Conservation (phyloP, 2,113 vertebrate genomes). For the zebrafish (Danio rerio) region GRCz12tu NC_133190.1:38070001-38070500, state of each 20-base stretch:
- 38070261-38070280: constrained; percentile 41
- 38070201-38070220: constrained; percentile 15
- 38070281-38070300: constrained; percentile 50
- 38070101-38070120: constrained; percentile 51
- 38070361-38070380: neutral
- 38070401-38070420: neutral
- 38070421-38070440: neutral
- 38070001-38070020: neutral
- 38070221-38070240: constrained; percentile 30
- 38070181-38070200: constrained; percentile 29
- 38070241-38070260: constrained; percentile 36
- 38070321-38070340: constrained; percentile 55
- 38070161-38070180: neutral
- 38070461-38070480: constrained; percentile 4
- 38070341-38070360: constrained; percentile 28
- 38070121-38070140: constrained; percentile 33
- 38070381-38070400: neutral
- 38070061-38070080: constrained; percentile 29
- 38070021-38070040: neutral
- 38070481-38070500: constrained; percentile 11
- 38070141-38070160: constrained; percentile 50
- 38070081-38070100: constrained; percentile 7
- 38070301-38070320: constrained; percentile 47
- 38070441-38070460: neutral
- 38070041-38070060: constrained; percentile 18